phyloP scores from a whole-genome alignment of 2,113 vertebrate species.

The Engystomops pustulosus region DNA sequence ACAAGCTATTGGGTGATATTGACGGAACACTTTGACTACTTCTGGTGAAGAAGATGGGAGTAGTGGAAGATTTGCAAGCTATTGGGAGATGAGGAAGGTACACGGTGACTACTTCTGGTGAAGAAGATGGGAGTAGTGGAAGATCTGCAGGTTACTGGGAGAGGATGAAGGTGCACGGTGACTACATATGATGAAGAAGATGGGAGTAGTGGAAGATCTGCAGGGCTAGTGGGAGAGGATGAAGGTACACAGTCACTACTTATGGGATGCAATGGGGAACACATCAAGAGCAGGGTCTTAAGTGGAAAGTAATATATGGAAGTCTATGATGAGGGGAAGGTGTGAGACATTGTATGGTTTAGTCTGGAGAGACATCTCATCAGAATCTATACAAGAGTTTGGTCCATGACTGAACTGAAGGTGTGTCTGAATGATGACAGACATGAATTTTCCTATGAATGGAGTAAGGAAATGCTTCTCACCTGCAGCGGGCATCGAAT shows the following conservation, averaged over 20 bases:
- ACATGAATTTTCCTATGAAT: neutral
- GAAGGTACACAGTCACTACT: neutral
- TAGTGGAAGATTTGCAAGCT: too few species aligned
- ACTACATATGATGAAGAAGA: neutral
- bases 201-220: neutral
- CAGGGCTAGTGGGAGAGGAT: neutral
- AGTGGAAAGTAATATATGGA: neutral
- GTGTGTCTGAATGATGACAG: neutral
- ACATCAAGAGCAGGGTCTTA: neutral
- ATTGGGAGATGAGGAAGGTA: too few species aligned
- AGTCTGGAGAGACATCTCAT: too few species aligned
- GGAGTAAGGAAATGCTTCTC: constrained; percentile 62
- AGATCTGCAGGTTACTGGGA: too few species aligned
- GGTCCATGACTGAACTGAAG: neutral
- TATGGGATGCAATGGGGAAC: neutral
- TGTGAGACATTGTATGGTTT: neutral
- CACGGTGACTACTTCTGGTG: neutral
- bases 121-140: too few species aligned
- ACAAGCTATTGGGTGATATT: too few species aligned
- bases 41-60: too few species aligned
- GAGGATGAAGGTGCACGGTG: too few species aligned
- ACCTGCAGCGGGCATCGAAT: constrained; percentile 77
- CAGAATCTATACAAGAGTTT: neutral
- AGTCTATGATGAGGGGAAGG: neutral
- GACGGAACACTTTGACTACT: too few species aligned